Evolutionary conservation across 2,888 invertebrate species (phyloP), one percentile per base, ranked within the genome.

Genomic region (Tuberolachnus salignus): DNA sequence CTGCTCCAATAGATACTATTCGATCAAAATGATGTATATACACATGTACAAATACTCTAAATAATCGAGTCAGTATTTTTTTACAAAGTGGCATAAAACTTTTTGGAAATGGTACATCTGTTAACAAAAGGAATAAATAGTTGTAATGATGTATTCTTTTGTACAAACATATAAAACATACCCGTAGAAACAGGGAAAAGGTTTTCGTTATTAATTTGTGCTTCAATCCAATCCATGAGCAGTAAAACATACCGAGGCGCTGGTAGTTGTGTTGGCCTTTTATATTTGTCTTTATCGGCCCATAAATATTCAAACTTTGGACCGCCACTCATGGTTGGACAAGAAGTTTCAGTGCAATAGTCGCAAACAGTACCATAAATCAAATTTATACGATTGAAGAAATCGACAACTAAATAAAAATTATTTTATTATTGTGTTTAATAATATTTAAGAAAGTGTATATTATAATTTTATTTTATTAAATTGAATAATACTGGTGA

Each of bases 21-120:
- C 94, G 89, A 85, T 96, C 95, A 86, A 96, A 97, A 86, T 96
- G 96, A 86, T 96, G 95, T 82, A 96, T 96, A 85, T 96, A 96
- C 61, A 95, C 94, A 86, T 96, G 95, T 1, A 96, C 95, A 86
- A 96, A 96, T 4, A 96, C 94, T 82, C 95, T 88, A 86, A 94
- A 95, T 61, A 96, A 87, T 70, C 95, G 88, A 0, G 95, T 94
- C 83, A 96, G 86, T 82, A 96, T 95, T 87, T 96, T 96, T 83
- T 93, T 91, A 84, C 94, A 94, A 16, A 92, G 88, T 44, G 89
- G 89, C 44, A 89, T 85, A 86, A 95, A 96, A 71, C 92, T 91
- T 85, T 92, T 94, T 6, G 95, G 95, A 86, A 96, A 96, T 51
- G 95, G 94, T 82, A 93, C 89, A 87, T 93, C 94, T 91, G 86